These are phyloP conservation scores for Otocyon megalotis DNA, from an alignment of 2,113 vertebrate genomes.

Conservation along the genomic window DNA sequence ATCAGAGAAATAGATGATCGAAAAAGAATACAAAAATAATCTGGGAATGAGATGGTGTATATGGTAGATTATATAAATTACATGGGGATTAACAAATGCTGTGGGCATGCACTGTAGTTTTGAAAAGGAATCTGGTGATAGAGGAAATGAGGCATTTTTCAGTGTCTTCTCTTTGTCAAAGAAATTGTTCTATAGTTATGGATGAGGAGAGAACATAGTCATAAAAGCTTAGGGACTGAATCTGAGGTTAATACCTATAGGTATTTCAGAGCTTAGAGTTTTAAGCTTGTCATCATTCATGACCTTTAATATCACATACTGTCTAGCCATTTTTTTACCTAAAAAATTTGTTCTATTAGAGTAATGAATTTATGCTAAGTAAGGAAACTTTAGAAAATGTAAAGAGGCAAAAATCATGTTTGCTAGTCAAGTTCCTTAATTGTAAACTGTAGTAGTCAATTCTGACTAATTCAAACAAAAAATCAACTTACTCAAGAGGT, in stretches of 20 bases:
- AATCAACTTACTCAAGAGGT: not conserved
- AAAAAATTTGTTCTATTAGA: not conserved
- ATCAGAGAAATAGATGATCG: not conserved
- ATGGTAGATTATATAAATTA: not conserved
- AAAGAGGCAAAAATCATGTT: not conserved
- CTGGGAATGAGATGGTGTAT: not conserved
- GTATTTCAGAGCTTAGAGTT: not conserved
- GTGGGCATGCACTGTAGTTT: not conserved
- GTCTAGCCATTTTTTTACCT: not conserved
- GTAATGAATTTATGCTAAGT: not conserved
- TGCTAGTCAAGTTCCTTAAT: not conserved
- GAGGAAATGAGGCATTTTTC: not conserved
- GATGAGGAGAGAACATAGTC: not conserved
- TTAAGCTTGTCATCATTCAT: not conserved
- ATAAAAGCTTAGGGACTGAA: not conserved
- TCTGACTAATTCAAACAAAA: not conserved
- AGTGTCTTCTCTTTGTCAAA: not conserved
- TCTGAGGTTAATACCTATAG: not conserved
- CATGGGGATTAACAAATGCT: not conserved
- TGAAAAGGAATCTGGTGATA: not conserved
- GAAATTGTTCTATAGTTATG: not conserved
- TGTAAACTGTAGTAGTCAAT: not conserved
- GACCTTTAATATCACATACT: not conserved
- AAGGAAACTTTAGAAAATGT: not conserved
- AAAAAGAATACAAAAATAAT: slow-evolving; percentile 24